Base-by-base conservation (phyloP, 2,113 vertebrate species). In the Orthonyx spaldingii region DNA sequence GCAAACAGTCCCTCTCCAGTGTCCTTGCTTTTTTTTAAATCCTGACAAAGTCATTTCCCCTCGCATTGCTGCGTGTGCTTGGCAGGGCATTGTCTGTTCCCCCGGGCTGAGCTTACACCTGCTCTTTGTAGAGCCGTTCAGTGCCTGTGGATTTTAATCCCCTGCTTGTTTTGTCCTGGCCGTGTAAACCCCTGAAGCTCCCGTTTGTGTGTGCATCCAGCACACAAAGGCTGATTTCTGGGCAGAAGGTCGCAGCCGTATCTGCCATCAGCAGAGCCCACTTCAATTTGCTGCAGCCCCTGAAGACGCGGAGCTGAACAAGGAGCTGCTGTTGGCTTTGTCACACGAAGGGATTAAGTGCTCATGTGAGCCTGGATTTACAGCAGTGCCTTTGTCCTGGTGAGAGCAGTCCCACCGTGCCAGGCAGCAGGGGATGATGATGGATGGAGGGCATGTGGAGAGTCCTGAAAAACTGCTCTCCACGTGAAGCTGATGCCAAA, bases 241-340 rank as follows among this genome's bases (percentile, higher is more conserved):
- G 70, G 70, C 79, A 89, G 89, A 77, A 96, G 94, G 94, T 95
- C 95, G 68, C 75, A 79, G 79, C 90, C 60, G 5, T 86, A 95
- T 97, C 96, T 93, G 63, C 89, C 93, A 94, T 97, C 97, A 95
- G 77, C 53, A 24, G 95, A 91, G 89, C 72, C 26, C 59, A 22
- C 94, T 97, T 96, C 96, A 86, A 89, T 97, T 97, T 96, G 79
- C 96, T 93, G 84, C 93, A 92, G 89, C 96, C 97, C 96, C 93
- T 7, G 9, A 84, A 93, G 96, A 84, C 12, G 49, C 69, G 66
- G 94, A 94, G 96, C 93, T 85, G 89, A 95, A 89, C 84, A 87
- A 97, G 96, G 95, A 95, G 89, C 96, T 92, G 92, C 89, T 7
- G 23, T 88, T 91, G 91, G 76, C 71, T 97, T 96, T 98, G 93